Evolutionary conservation across 2,797 vertebrate species (phyloP), one percentile per base, ranked within the genome.

Genomic region (Taeniopygia guttata): DNA sequence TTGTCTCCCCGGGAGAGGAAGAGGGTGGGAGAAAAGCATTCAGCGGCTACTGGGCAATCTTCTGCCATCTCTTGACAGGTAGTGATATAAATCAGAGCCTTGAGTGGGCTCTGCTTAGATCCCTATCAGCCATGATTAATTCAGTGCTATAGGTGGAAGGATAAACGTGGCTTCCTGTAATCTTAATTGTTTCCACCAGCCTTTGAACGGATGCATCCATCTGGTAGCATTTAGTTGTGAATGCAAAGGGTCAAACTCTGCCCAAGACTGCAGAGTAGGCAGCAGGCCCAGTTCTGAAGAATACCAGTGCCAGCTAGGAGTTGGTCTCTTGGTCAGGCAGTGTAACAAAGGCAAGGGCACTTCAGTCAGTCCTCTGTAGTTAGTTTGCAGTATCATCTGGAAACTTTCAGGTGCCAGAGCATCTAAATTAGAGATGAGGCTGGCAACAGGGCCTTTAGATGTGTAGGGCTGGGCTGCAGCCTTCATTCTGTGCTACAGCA

Each of bases 1-100:
- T 96, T 93, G 73, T 95, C 94, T 90, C 87, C 78, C 86, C 68
- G 52, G 76, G 89, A 92, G 89, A 92, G 76, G 63, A n/a, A 76
- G 51, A 92, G 83, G 40, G 80, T 85, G 87, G 68, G 79, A 95
- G 84, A 94, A 72, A 94, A 60, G 73, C 74, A 69, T 94, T 95
- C 86, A 67, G 78, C 83, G 95, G 95, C 92, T 95, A 95, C 94
- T 91, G 95, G 96, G 81, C 88, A 92, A 68, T 94, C 68, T 96
- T 97, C 89, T 97, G 88, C 96, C 90, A 81, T 93, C 91, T 94
- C 94, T 83, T 97, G 95, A 95, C 95, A 95, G 89, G 92, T 40
- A 91, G 66, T 95, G 94, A 95, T 96, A 96, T 95, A 96, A 95
- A 96, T 96, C 92, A 96, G 95, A 84, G 67, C 51, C 84, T 94